Evolutionary conservation across 23 tunicate genomes (phyloP).

Genomic region (Diplosoma virens): DNA sequence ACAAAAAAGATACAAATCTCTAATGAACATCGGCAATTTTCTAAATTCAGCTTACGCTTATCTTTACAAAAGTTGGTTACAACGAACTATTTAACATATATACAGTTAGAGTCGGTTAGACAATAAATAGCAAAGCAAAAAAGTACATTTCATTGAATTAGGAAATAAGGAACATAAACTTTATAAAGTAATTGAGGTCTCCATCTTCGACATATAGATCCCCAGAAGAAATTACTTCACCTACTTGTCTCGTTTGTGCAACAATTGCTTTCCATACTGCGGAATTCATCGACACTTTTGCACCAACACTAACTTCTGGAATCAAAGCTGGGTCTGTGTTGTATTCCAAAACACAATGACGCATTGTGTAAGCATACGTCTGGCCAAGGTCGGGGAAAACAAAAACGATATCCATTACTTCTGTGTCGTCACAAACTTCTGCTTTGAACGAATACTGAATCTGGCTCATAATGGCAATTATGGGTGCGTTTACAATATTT

Average conservation of each 20-base stretch:
- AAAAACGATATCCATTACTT: constrained; percentile 1
- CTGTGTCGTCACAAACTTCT: constrained; percentile 36
- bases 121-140: too few species aligned
- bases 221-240: too few species aligned
- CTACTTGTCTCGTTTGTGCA: background rate
- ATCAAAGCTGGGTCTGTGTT: background rate
- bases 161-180: too few species aligned
- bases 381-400: constrained; percentile 25
- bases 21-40: too few species aligned
- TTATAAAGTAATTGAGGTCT: too few species aligned
- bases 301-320: constrained; percentile 35
- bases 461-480: background rate
- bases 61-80: too few species aligned
- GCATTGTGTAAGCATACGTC: constrained; percentile 34
- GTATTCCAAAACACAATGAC: constrained; percentile 47
- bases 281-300: constrained; percentile 15
- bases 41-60: too few species aligned
- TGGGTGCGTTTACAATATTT: background rate
- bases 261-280: constrained; percentile 27
- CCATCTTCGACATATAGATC: too few species aligned
- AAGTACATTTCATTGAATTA: too few species aligned
- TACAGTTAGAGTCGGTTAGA: too few species aligned
- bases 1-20: too few species aligned
- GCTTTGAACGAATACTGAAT: constrained; percentile 18
- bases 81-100: too few species aligned